phyloP scores from a whole-genome alignment of 2,888 invertebrate species.

The Drepana falcataria region DNA sequence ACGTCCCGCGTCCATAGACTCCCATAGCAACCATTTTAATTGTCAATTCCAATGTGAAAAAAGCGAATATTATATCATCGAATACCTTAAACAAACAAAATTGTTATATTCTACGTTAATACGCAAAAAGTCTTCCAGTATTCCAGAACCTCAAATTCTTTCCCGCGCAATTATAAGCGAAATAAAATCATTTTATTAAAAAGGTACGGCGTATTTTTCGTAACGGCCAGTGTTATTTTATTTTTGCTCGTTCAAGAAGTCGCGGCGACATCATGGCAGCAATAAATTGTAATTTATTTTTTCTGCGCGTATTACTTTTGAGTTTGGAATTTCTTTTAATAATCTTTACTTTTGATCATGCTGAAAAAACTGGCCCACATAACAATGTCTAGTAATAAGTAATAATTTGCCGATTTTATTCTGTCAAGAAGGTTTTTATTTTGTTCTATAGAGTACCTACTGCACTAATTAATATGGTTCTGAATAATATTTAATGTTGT shows the following conservation, averaged over 20 bases:
- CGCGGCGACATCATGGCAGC: neutral
- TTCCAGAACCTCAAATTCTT: conserved; percentile 9
- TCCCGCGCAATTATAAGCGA: conserved; percentile 11
- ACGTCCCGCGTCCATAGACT: conserved; percentile 94
- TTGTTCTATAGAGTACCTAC: no score
- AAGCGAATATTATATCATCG: conserved; percentile 99
- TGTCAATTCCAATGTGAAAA: conserved; percentile 98
- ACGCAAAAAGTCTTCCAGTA: conserved; percentile 14
- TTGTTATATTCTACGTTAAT: conserved; percentile 10
- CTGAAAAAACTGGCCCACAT: no score
- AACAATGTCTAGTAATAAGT: no score
- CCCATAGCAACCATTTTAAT: conserved; percentile 99
- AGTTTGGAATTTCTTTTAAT: neutral
- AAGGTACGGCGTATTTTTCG: conserved; percentile 7
- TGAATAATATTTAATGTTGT: no score
- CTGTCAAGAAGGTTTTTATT: no score
- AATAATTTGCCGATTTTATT: no score
- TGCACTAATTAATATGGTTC: no score
- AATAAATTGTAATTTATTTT: conserved; percentile 1
- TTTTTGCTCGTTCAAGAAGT: conserved; percentile 5
- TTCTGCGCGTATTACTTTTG: neutral
- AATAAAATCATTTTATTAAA: conserved; percentile 8
- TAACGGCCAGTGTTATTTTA: conserved; percentile 16
- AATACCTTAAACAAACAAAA: conserved; percentile 83
- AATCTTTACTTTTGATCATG: no score